These are phyloP conservation scores for Pangasius larnaudii DNA, from an alignment of 2,797 vertebrate genomes.

Conservation along the genomic window DNA sequence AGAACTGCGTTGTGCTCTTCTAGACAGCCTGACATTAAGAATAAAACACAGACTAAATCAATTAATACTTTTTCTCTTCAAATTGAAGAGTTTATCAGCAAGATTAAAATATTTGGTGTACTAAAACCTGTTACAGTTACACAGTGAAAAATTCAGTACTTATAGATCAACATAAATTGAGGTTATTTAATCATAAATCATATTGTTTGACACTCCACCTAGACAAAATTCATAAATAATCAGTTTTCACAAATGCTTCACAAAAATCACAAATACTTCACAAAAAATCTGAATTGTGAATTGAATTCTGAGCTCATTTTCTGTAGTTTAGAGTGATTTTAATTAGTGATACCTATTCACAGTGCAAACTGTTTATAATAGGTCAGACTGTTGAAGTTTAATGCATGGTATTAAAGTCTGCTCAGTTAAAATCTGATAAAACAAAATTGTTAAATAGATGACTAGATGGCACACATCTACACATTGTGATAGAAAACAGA, in stretches of 20 bases:
- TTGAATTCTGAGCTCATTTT: neutral
- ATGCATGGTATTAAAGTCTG: neutral
- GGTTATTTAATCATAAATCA: neutral
- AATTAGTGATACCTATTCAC: neutral
- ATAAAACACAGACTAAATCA: neutral
- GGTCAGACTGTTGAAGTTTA: neutral
- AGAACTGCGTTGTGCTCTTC: constrained; percentile 28
- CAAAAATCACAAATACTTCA: neutral
- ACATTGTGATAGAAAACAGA: neutral
- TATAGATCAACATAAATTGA: too few relatives aligned
- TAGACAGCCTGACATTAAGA: neutral
- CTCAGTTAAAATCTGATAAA: neutral
- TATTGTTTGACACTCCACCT: neutral
- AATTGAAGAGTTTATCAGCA: neutral
- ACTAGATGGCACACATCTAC: too few relatives aligned
- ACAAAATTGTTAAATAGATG: neutral
- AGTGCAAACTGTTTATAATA: neutral
- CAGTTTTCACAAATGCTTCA: neutral
- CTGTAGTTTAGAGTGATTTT: neutral
- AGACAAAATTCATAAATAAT: neutral
- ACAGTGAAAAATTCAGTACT: neutral
- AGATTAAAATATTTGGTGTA: neutral
- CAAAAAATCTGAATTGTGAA: neutral
- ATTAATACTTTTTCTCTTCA: neutral
- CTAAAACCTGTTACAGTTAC: neutral